Conservation (phyloP, 1,140 invertebrate species). For the Tenebrio molitor region DNA sequence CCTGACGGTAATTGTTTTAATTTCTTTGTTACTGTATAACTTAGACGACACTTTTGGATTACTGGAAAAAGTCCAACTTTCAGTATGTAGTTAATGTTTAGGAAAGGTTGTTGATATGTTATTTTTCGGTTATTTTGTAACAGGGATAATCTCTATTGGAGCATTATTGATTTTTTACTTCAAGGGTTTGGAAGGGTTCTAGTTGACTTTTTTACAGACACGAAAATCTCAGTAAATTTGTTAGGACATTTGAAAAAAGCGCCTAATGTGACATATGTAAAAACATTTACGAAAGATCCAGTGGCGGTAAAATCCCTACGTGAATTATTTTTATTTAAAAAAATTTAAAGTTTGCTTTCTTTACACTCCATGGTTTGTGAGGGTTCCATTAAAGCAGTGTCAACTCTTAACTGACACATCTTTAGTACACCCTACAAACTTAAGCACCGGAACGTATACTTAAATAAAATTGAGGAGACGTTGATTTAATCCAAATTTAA, state of each 20-base stretch:
- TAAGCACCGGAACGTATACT: slow-evolving; percentile 12
- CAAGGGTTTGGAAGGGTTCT: background rate
- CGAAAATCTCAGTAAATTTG: slow-evolving; percentile 2
- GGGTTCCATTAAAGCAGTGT: slow-evolving; percentile 1
- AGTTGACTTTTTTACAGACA: slow-evolving; percentile 8
- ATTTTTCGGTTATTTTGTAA: background rate
- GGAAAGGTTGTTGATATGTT: too few species aligned
- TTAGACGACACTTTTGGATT: too few species aligned
- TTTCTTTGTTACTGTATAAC: too few species aligned
- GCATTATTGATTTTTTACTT: slow-evolving; percentile 25
- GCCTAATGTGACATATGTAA: too few species aligned
- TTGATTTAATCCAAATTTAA: slow-evolving; percentile 31
- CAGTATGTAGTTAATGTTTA: too few species aligned
- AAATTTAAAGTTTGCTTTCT: background rate
- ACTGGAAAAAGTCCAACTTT: too few species aligned
- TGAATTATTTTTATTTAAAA: slow-evolving; percentile 23
- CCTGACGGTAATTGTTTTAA: too few species aligned
- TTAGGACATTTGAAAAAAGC: background rate
- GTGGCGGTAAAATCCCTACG: too few species aligned
- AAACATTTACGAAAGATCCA: too few species aligned
- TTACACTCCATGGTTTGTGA: background rate
- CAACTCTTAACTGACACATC: slow-evolving; percentile 21
- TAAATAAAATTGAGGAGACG: slow-evolving; percentile 3
- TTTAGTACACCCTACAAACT: slow-evolving; percentile 13
- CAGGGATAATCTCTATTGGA: slow-evolving; percentile 17